Percentiles rank a stretch among this genome's conserved stretches.
phyloP scores from a whole-genome alignment of 2,888 invertebrate genomes.

The Nephrotoma flavescens region DNA sequence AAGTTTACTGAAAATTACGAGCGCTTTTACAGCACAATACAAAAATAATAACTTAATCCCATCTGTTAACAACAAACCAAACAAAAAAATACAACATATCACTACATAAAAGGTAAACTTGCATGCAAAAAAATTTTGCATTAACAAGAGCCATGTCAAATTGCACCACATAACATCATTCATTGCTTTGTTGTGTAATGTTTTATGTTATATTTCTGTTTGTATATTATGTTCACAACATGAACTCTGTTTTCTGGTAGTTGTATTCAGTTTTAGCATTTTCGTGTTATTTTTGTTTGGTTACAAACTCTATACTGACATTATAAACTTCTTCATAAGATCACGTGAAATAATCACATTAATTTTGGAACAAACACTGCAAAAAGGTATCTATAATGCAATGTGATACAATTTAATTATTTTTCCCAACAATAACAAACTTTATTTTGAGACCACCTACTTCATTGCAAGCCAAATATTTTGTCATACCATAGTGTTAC shows the following conservation, averaged over 20 bases:
- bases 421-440: not conserved
- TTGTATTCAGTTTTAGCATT: not conserved
- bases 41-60: conserved; percentile 1
- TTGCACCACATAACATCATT: not conserved
- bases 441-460: not conserved
- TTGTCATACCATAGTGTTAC: not conserved
- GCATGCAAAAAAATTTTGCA: not conserved
- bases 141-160: not conserved
- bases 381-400: too few species aligned
- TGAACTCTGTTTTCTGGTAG: not conserved
- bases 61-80: not conserved
- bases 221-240: not conserved
- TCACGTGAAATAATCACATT: not conserved
- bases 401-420: too few species aligned
- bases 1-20: too few species aligned
- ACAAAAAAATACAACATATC: not conserved
- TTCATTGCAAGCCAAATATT: not conserved
- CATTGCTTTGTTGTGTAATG: not conserved
- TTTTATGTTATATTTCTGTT: not conserved
- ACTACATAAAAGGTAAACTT: not conserved
- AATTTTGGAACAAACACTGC: not conserved
- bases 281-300: not conserved
- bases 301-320: not conserved
- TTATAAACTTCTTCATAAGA: not conserved
- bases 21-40: not conserved